A percentile compares a stretch with the other conserved stretches of the same genome.
Conservation (phyloP, 2,797 vertebrate genomes). For the Eospalax fontanierii region DNA sequence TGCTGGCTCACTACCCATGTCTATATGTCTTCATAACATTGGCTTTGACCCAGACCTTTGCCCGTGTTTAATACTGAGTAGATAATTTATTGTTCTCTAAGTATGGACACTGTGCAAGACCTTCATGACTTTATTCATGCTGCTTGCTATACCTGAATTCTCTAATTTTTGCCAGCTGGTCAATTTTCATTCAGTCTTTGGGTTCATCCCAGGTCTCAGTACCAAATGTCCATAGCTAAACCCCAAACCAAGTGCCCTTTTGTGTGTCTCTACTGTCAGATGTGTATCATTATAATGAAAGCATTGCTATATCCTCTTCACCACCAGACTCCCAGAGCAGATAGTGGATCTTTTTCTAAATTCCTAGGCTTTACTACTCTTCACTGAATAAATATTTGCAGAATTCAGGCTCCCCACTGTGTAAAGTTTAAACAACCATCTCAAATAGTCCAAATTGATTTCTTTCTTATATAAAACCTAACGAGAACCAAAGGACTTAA, state of each 20-base stretch:
- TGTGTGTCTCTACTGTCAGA: background rate
- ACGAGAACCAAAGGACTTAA: background rate
- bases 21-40: background rate
- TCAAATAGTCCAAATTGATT: slow-evolving; percentile 30
- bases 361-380: background rate
- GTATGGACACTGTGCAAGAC: background rate
- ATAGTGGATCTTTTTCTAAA: background rate
- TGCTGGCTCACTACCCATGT: background rate
- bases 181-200: background rate
- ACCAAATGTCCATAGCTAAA: no score
- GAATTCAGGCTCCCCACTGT: background rate
- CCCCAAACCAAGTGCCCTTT: background rate
- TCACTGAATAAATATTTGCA: slow-evolving; percentile 21
- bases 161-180: background rate
- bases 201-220: background rate
- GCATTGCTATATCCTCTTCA: background rate
- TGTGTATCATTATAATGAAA: background rate
- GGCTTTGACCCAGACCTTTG: background rate
- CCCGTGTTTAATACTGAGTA: background rate
- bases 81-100: background rate
- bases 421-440: slow-evolving; percentile 33
- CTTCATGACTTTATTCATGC: background rate
- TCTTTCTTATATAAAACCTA: slow-evolving; percentile 21
- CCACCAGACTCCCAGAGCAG: background rate
- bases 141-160: background rate